Evolutionary conservation across 2,888 invertebrate genomes (phyloP).

Genomic region (Drosophila kuntzei): DNA sequence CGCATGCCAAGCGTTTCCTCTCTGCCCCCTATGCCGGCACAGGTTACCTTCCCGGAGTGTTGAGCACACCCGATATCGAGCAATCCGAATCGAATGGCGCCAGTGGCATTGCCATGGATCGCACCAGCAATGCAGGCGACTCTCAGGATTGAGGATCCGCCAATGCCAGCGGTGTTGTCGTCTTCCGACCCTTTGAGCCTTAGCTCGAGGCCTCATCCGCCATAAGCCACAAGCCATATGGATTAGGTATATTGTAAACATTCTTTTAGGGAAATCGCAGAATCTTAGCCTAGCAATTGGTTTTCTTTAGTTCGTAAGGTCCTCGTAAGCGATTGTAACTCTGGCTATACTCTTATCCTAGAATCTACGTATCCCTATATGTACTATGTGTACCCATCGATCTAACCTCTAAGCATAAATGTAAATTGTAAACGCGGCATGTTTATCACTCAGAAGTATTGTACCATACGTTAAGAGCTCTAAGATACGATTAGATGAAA

Average conservation of each 20-base stretch:
- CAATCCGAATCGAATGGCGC: conserved; percentile 85
- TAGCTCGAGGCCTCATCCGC: conserved; percentile 37
- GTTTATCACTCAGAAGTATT: conserved; percentile 50
- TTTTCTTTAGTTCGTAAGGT: conserved; percentile 45
- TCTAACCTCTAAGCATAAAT: conserved; percentile 25
- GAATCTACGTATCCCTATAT: conserved; percentile 9
- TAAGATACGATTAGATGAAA: conserved; percentile 68
- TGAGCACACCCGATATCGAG: conserved; percentile 85
- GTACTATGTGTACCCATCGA: conserved; percentile 24
- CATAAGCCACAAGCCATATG: conserved; percentile 2
- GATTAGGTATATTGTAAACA: conserved; percentile 23
- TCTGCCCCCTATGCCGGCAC: conserved; percentile 94
- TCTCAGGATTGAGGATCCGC: conserved; percentile 84
- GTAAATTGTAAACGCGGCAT: conserved; percentile 39
- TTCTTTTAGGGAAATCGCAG: conserved; percentile 47
- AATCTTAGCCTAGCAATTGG: conserved; percentile 37
- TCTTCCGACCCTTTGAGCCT: conserved; percentile 79
- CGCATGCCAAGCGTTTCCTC: conserved; percentile 91
- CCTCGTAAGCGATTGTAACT: conserved; percentile 18
- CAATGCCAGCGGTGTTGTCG: conserved; percentile 49
- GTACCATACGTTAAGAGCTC: conserved; percentile 65
- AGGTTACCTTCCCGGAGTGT: conserved; percentile 92
- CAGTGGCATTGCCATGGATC: conserved; percentile 83
- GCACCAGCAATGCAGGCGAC: conserved; percentile 84
- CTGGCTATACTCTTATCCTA: conserved; percentile 25